phyloP scores from a whole-genome alignment of 2,797 vertebrate species.

The Halcyon smyrnensis region DNA sequence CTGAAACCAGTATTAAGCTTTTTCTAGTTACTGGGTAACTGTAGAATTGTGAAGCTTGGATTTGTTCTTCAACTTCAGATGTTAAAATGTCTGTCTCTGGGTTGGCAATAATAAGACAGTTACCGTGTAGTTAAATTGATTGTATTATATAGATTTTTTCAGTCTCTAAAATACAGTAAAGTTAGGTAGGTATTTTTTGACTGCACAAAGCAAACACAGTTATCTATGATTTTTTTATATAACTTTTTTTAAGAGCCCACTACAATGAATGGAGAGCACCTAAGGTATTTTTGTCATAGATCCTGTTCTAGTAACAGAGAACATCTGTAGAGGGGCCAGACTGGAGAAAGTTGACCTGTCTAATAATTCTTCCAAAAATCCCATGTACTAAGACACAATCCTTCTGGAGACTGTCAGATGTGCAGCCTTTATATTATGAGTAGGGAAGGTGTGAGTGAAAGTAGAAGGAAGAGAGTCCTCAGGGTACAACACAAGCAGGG shows the following conservation, averaged over 20 bases:
- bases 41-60: constrained; percentile 8
- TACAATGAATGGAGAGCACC: constrained; percentile 5
- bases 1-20: background rate
- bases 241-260: background rate
- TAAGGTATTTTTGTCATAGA: background rate
- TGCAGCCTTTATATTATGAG: background rate
- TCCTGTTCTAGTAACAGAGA: background rate
- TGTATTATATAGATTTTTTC: background rate
- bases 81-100: background rate
- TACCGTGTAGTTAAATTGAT: background rate
- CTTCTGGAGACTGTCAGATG: background rate
- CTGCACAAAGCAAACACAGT: background rate
- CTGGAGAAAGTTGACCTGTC: background rate
- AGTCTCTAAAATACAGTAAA: background rate
- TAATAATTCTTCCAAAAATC: background rate
- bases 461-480: background rate
- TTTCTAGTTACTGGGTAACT: background rate
- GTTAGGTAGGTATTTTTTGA: background rate
- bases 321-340: constrained; percentile 20
- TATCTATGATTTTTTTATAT: background rate
- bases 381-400: background rate
- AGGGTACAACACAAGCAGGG: background rate
- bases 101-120: background rate
- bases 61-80: background rate
- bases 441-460: background rate